Base-by-base conservation (phyloP, 2,113 vertebrate species). In the Triplophysa dalaica region DNA sequence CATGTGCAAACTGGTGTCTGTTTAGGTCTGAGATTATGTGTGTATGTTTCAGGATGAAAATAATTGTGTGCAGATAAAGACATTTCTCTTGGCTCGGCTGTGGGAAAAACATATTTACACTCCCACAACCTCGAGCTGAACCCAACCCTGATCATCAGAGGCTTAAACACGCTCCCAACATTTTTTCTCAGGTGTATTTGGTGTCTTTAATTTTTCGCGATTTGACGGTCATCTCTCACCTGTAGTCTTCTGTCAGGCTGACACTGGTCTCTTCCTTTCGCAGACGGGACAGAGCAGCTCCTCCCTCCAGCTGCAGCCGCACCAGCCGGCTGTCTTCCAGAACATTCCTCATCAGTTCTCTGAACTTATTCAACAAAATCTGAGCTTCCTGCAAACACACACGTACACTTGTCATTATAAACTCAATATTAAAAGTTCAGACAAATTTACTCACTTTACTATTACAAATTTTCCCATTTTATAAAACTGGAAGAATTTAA, bases 221-320 rank as follows among this genome's bases (percentile, higher is more conserved):
- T 60, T 7, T 58, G 70, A 24, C 0, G 8, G 8, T n/a, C n/a
- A 24, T n/a, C 1, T 2, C 33, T 79, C 84, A 95, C 94, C 91
- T 91, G 85, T 91, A 91, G 72, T 95, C 95, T 0, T 90, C 93
- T 0, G 93, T 93, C 77, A 86, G 84, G 0, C 86, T 85, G 48
- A 94, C 86, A 41, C 89, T 88, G 52, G 90, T 90, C 21, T 93
- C 93, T 52, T 96, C 95, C 80, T 95, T 94, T 65, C 92, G 93
- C 33, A 98, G 90, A 68, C 92, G 87, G 0, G 94, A 93, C 85
- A 99, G 86, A 0, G 92, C 92, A 0, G 93, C 91, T 56, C 93
- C 94, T 3, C 97, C 98, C 78, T 97, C 96, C 87, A 93, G 87
- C 86, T 98, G 97, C 43, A 98, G 85, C 76, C 89, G 91, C 58